A percentile compares a stretch with the other conserved stretches of the same genome.
phyloP scores from a whole-genome alignment of 2,888 invertebrate species.

The Pocota personata region DNA sequence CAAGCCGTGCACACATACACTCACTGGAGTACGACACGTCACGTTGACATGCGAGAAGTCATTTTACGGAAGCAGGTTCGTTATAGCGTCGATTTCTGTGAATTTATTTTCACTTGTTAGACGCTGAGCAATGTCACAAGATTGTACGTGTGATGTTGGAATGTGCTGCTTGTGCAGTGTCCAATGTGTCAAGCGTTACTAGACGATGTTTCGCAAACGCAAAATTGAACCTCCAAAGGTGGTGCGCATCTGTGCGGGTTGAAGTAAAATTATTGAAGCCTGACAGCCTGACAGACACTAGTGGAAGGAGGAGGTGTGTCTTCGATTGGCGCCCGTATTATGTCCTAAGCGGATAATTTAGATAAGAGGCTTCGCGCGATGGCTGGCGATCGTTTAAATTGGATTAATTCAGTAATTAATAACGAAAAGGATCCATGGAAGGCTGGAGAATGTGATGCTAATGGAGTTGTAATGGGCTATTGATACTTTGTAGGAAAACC shows the following conservation, averaged over 20 bases:
- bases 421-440: conserved; percentile 35
- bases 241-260: conserved; percentile 9
- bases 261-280: conserved; percentile 35
- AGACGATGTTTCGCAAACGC: conserved; percentile 34
- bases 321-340: conserved; percentile 57
- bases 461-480: conserved; percentile 42
- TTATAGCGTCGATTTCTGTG: conserved; percentile 59
- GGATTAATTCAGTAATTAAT: conserved; percentile 66
- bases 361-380: conserved; percentile 53
- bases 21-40: conserved; percentile 48
- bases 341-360: conserved; percentile 65
- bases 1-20: conserved; percentile 39
- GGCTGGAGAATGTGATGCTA: conserved; percentile 31
- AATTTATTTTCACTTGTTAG: conserved; percentile 59
- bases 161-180: conserved; percentile 56
- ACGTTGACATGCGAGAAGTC: conserved; percentile 70
- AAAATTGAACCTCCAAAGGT: conserved; percentile 13
- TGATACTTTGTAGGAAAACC: conserved; percentile 21
- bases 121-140: conserved; percentile 39
- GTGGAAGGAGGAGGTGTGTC: conserved; percentile 57
- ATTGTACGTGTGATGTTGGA: conserved; percentile 46
- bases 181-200: conserved; percentile 59
- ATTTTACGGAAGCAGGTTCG: conserved; percentile 70
- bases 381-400: conserved; percentile 59
- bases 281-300: conserved; percentile 53